Evolutionary conservation across 2,888 invertebrate species (phyloP).

Genomic region (Argynnis bischoffii): DNA sequence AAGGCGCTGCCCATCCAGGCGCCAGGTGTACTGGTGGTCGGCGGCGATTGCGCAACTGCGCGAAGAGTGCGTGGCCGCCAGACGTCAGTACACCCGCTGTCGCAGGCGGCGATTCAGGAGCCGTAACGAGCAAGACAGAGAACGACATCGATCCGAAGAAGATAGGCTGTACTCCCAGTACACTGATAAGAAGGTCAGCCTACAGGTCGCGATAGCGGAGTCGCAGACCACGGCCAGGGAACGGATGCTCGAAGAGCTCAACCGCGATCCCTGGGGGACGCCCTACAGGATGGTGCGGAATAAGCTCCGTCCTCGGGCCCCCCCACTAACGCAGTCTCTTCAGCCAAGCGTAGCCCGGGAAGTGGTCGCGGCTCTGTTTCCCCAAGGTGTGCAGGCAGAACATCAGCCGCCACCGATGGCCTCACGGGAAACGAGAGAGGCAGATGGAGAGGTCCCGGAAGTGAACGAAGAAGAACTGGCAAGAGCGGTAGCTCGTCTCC

Average conservation of each 20-base stretch:
- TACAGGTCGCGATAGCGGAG: not conserved
- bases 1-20: not conserved
- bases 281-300: constrained; percentile 29
- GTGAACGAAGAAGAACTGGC: not conserved
- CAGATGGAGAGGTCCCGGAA: no score
- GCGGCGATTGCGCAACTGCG: constrained; percentile 3
- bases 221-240: not conserved
- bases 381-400: not conserved
- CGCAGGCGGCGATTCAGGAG: not conserved
- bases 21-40: constrained; percentile 6
- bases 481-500: no score
- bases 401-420: not conserved
- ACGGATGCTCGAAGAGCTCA: not conserved
- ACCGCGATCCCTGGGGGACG: constrained; percentile 30
- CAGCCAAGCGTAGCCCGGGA: not conserved
- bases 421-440: not conserved
- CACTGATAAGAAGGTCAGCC: no score
- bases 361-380: constrained; percentile 7
- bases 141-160: constrained; percentile 8
- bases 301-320: constrained; percentile 22
- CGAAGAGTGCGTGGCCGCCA: not conserved
- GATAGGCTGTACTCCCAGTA: constrained; percentile 3
- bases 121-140: not conserved
- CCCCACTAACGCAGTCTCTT: constrained; percentile 1
- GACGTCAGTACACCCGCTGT: constrained; percentile 4